These are phyloP conservation scores for Netelia melanura DNA, from an alignment of 2,888 invertebrate genomes.

Conservation along the genomic window DNA sequence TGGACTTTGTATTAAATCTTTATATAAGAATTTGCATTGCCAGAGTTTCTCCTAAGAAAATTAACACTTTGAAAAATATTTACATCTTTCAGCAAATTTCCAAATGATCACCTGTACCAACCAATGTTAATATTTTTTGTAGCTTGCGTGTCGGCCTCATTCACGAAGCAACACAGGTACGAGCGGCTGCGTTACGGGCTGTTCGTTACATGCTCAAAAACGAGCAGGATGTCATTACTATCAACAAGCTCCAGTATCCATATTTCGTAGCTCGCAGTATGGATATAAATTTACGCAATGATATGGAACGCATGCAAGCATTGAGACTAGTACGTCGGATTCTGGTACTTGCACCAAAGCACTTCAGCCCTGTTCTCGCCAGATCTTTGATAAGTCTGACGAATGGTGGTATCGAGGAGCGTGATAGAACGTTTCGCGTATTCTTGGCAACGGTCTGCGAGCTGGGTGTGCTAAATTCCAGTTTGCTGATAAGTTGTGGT, in stretches of 20 bases:
- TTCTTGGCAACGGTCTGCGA: constrained; percentile 96
- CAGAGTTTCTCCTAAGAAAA: too few relatives aligned
- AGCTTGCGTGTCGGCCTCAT: constrained; percentile 95
- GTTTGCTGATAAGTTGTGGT: constrained; percentile 91
- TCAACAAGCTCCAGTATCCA: constrained; percentile 93
- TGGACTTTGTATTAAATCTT: too few relatives aligned
- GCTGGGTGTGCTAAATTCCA: constrained; percentile 94
- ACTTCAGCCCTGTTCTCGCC: constrained; percentile 91
- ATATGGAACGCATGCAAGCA: constrained; percentile 96
- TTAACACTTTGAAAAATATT: too few relatives aligned
- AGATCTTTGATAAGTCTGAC: constrained; percentile 93
- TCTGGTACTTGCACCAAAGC: constrained; percentile 88
- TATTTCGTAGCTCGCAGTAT: constrained; percentile 95
- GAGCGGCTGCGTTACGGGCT: constrained; percentile 95
- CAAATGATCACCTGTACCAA: too few relatives aligned
- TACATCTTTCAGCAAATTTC: too few relatives aligned
- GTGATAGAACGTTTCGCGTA: constrained; percentile 93
- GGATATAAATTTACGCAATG: constrained; percentile 95
- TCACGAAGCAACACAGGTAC: constrained; percentile 94
- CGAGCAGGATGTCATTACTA: constrained; percentile 91
- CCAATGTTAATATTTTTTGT: constrained; percentile 49
- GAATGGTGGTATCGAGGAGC: constrained; percentile 91
- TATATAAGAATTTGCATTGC: too few relatives aligned
- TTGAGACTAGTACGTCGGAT: constrained; percentile 93
- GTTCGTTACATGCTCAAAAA: constrained; percentile 93